Base-by-base conservation (phyloP, 2,888 invertebrate species). In the Ormyrus thymus region DNA sequence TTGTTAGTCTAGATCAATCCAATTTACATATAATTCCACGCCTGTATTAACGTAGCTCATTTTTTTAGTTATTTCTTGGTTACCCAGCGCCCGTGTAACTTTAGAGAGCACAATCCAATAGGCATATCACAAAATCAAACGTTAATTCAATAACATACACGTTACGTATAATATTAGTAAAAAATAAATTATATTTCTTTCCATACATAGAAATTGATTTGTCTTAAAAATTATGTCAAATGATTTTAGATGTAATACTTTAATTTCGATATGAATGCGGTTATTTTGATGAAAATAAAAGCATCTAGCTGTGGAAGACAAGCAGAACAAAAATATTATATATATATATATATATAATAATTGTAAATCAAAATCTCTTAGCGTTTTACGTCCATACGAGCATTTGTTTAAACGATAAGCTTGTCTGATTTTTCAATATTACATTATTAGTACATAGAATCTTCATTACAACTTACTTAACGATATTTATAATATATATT, bases 71-170 rank as follows among this genome's bases (percentile, higher is more conserved):
- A 45, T 50, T n/a, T 51, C 55, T 62, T 59, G 61, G 51, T 58
- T 6, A 51, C 46, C 43, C 59, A 71, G 51, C 62, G 55, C 56
- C 70, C 46, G 55, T 46, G 6, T 6, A 51, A 66, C 11, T 65
- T 58, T 8, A 66, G 73, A 73, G 68, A 73, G 56, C 66, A 51
- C 43, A 65, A 45, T 64, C 64, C 50, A 68, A 72, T 10, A 58
- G 9, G 7, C n/a, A 46, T 74, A 74, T 78, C 74, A 78, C 69
- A 78, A 78, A 70, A 70, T 62, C 62, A 78, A 74, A 59, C 74
- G 50, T 59, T 64, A 10, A 64, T 59, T 51, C n/a, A 61, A 51
- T 69, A 53, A 29, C 53, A 53, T 53, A 55, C 29, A 29, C 50
- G 3, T 45, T 69, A 69, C 13, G 13, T 51, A 53, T 65, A 75